A percentile compares a stretch with the other conserved stretches of the same genome.
phyloP scores from a whole-genome alignment of 2,888 invertebrate species.

The Trypoxylon attenuatum region DNA sequence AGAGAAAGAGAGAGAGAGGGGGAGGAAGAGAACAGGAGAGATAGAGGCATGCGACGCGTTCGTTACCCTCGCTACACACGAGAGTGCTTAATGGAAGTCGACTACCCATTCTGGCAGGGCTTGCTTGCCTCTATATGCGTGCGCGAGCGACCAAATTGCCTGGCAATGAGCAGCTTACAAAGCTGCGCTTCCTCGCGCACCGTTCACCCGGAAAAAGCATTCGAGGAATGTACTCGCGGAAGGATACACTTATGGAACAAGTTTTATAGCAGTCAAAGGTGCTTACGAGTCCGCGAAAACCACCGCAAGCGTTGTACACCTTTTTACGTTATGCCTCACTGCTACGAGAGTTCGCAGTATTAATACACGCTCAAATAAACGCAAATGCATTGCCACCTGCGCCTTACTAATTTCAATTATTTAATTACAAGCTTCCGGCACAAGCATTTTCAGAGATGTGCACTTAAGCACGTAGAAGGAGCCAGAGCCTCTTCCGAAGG shows the following conservation, averaged over 20 bases:
- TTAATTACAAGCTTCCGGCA: no score
- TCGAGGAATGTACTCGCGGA: constrained; percentile 9
- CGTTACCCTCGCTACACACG: constrained; percentile 37
- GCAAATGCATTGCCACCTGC: neutral
- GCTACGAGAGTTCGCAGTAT: neutral
- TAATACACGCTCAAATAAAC: constrained; percentile 20
- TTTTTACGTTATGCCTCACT: neutral
- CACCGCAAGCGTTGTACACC: neutral
- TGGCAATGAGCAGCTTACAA: constrained; percentile 27
- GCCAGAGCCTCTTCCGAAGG: neutral
- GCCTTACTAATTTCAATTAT: neutral
- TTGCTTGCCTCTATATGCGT: no score
- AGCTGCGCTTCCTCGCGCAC: constrained; percentile 10
- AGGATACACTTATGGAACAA: constrained; percentile 7
- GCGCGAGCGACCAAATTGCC: constrained; percentile 30
- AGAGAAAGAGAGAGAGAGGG: constrained; percentile 4
- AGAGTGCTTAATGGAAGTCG: constrained; percentile 25
- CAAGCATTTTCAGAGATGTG: neutral
- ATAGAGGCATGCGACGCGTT: constrained; percentile 8
- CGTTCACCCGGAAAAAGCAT: constrained; percentile 2
- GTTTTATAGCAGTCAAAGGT: constrained; percentile 1
- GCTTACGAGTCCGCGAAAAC: neutral
- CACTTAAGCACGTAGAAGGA: no score
- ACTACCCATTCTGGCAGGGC: constrained; percentile 17
- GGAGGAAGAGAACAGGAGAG: no score